phyloP scores from a whole-genome alignment of 1,140 invertebrate genomes.

The Calephelis virginiensis region DNA sequence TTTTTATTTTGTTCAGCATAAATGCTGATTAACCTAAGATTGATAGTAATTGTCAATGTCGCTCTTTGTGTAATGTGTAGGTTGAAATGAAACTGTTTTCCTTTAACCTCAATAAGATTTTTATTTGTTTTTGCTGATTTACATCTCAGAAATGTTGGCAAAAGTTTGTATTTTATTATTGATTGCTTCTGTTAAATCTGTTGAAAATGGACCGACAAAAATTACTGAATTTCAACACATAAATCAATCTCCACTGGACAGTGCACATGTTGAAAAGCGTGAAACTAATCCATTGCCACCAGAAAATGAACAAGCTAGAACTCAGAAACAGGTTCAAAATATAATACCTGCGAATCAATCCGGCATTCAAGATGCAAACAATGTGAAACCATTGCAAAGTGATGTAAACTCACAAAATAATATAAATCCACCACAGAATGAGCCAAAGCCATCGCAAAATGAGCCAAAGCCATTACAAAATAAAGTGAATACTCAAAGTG shows the following conservation, averaged over 20 bases:
- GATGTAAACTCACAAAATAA: too few species aligned
- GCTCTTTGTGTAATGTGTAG: conserved; percentile 10
- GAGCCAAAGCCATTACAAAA: neutral
- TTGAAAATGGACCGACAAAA: conserved; percentile 20
- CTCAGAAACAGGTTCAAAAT: conserved; percentile 6
- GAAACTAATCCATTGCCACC: neutral
- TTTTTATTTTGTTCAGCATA: neutral
- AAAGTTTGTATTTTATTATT: conserved; percentile 27
- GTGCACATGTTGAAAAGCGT: conserved; percentile 5
- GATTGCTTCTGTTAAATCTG: conserved; percentile 30
- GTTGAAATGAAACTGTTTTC: conserved; percentile 22
- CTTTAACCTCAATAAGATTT: conserved; percentile 18
- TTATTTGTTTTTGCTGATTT: neutral
- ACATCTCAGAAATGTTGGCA: conserved; percentile 28
- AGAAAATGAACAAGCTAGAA: conserved; percentile 17
- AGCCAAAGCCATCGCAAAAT: too few species aligned
- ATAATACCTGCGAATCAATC: neutral
- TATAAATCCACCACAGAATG: too few species aligned
- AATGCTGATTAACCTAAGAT: neutral
- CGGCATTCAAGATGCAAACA: neutral
- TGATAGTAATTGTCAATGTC: conserved; percentile 6
- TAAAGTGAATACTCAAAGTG: neutral
- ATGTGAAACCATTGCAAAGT: too few species aligned
- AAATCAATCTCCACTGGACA: neutral
- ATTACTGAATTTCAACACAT: neutral